Evolutionary conservation across 2,888 invertebrate genomes (phyloP), one percentile per base, ranked within the genome.

Genomic region (Leucania comma): DNA sequence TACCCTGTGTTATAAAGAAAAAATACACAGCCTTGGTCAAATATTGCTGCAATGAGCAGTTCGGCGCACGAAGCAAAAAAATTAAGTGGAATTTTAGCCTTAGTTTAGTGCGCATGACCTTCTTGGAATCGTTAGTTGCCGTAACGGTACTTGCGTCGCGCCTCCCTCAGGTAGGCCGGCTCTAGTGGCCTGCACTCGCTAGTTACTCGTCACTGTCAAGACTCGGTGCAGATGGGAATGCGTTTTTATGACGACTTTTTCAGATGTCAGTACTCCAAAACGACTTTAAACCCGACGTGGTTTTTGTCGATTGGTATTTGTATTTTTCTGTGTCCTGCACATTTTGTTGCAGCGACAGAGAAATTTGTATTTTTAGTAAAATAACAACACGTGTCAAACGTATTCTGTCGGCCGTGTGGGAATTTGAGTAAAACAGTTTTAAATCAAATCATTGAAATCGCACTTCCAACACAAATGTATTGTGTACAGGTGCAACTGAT

Each of bases 41-140:
- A 80, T 75, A 70, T 74, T 82, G 83, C 84, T 82, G 85, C 86
- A 86, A 85, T 77, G 80, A 81, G 78, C 69, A 85, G 83, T 50
- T 65, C 74, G 82, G 84, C 86, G 84, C 87, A 75, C 80, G 82
- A 68, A 60, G 88, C 89, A 93, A 94, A 94, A 94, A 94, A 92
- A 88, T 82, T 88, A 91, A 93, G 90, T 92, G 91, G 93, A 92
- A 93, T 92, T 94, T 94, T 88, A 92, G 89, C 86, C 89, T 89
- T 83, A 91, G 86, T 90, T 92, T 90, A 90, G 86, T 91, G 93
- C 91, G 93, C 92, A 92, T 95, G 94, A 94, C 95, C 95, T 95
- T 95, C 95, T 94, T 78, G 90, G 95, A 96, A 96, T 88, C 87
- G 93, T 90, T 93, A 90, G 90, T 89, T 89, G 89, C 90, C 90